Conservation (phyloP, 2,888 invertebrate species). For the Sphaerophoria taeniata region DNA sequence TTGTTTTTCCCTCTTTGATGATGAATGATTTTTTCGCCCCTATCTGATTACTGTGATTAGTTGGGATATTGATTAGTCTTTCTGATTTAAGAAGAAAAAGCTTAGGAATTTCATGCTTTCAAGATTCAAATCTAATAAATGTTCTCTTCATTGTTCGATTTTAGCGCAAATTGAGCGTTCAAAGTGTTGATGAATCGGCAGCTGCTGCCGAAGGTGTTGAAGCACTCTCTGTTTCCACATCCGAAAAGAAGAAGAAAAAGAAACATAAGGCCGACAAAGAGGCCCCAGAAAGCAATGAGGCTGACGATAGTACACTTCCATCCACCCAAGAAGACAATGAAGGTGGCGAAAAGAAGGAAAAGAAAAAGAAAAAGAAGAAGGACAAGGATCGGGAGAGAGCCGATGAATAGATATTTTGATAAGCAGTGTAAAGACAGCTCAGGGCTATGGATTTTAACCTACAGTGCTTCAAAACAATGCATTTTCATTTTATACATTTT, state of each 20-base stretch:
- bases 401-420: slow-evolving; percentile 79
- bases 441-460: slow-evolving; percentile 40
- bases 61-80: slow-evolving; percentile 72
- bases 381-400: slow-evolving; percentile 86
- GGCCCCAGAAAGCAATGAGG: slow-evolving; percentile 79
- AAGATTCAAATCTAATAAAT: background rate
- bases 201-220: slow-evolving; percentile 75
- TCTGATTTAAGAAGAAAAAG: slow-evolving; percentile 25
- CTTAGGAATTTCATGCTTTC: background rate
- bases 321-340: slow-evolving; percentile 79
- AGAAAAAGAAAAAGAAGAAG: slow-evolving; percentile 92
- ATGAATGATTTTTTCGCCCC: slow-evolving; percentile 69
- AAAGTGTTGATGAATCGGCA: slow-evolving; percentile 82
- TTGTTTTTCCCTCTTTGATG: slow-evolving; percentile 20
- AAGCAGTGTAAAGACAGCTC: slow-evolving; percentile 28
- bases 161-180: slow-evolving; percentile 85
- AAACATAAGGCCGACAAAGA: slow-evolving; percentile 86
- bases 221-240: slow-evolving; percentile 81
- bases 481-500: slow-evolving; percentile 52
- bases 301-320: slow-evolving; percentile 76
- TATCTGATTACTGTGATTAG: slow-evolving; percentile 69
- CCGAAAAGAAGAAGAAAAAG: slow-evolving; percentile 87
- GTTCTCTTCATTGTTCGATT: slow-evolving; percentile 33
- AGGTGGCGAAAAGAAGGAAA: slow-evolving; percentile 83
- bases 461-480: slow-evolving; percentile 59